Base-by-base conservation (phyloP, 2,797 vertebrate species). In the Sebastes steindachneri region DNA sequence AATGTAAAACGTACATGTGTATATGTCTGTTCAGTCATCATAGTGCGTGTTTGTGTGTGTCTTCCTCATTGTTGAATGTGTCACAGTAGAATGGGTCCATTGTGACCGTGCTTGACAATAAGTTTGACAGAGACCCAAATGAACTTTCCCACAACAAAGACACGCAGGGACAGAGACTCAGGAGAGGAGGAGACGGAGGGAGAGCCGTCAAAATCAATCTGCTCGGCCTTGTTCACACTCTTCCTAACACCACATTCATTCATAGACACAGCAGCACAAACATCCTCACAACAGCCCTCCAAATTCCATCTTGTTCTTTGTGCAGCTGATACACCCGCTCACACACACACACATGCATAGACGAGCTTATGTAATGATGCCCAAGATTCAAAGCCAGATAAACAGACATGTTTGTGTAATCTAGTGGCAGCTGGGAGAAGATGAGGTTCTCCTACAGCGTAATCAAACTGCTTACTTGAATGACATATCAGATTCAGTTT, bases 351-450 rank as follows among this genome's bases (percentile, higher is more conserved):
- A 69, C 57, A 63, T 45, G 73, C 76, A 62, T 2, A 63, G 15
- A 62, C 15, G n/a, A 26, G 64, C 72, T 89, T 93, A 85, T 83
- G 84, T 84, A 88, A 93, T 75, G 48, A 84, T 77, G 68, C 54
- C 71, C 23, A 76, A 77, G 83, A 93, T 86, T 85, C 73, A 77
- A 69, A 73, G 68, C 72, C 75, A 87, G 80, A 88, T 88, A 90
- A 92, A 82, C 77, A 71, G 62, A 78, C 79, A n/a, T 90, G 81
- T 84, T 91, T 90, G 85, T 80, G 63, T 92, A 85, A 84, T 90
- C 67, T 84, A 62, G 67, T 85, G 78, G 73, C 71, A 78, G 74
- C 73, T 67, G 68, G 41, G 54, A 21, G 37, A 73, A 68, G 64
- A 73, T 53, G 53, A 60, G 76, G 45, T 79, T 87, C 60, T 79